Evolutionary conservation across 2,797 vertebrate species (phyloP).

Genomic region (Pantherophis alleghaniensis): DNA sequence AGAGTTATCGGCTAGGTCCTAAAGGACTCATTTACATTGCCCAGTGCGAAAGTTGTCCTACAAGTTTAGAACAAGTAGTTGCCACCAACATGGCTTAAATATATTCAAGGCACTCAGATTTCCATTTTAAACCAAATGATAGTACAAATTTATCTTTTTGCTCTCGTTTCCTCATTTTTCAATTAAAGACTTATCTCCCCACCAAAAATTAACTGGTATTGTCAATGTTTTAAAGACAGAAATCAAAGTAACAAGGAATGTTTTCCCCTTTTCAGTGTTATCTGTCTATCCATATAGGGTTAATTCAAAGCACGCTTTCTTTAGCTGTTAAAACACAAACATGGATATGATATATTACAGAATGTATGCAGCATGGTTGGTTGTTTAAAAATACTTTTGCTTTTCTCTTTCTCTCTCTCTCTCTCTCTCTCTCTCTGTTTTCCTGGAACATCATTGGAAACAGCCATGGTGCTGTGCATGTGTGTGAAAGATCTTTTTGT

Average conservation of each 20-base stretch:
- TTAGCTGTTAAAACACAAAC: slow-evolving; percentile 92
- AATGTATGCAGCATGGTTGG: slow-evolving; percentile 95
- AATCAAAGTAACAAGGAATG: slow-evolving; percentile 69
- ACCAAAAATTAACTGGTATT: slow-evolving; percentile 66
- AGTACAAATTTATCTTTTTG: slow-evolving; percentile 83
- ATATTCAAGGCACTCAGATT: slow-evolving; percentile 97
- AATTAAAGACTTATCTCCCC: slow-evolving; percentile 85
- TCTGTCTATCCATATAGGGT: slow-evolving; percentile 83
- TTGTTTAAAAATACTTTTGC: slow-evolving; percentile 67
- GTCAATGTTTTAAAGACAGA: slow-evolving; percentile 85
- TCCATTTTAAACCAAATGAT: slow-evolving; percentile 79
- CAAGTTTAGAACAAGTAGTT: slow-evolving; percentile 86
- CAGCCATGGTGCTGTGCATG: slow-evolving; percentile 78
- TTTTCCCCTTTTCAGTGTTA: slow-evolving; percentile 80
- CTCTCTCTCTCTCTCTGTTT: slow-evolving; percentile 8
- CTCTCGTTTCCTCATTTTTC: slow-evolving; percentile 61
- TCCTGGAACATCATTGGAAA: slow-evolving; percentile 88
- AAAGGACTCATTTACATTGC: slow-evolving; percentile 72
- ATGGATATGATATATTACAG: slow-evolving; percentile 99
- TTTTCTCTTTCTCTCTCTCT: slow-evolving; percentile 43
- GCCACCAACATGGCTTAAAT: slow-evolving; percentile 85
- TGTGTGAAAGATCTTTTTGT: not conserved
- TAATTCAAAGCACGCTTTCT: slow-evolving; percentile 86
- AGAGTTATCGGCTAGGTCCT: slow-evolving; percentile 81
- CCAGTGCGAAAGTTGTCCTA: slow-evolving; percentile 78